Evolutionary conservation across 1,140 invertebrate species (phyloP), one percentile per base, ranked within the genome.

Genomic region (Ephestia elutella): DNA sequence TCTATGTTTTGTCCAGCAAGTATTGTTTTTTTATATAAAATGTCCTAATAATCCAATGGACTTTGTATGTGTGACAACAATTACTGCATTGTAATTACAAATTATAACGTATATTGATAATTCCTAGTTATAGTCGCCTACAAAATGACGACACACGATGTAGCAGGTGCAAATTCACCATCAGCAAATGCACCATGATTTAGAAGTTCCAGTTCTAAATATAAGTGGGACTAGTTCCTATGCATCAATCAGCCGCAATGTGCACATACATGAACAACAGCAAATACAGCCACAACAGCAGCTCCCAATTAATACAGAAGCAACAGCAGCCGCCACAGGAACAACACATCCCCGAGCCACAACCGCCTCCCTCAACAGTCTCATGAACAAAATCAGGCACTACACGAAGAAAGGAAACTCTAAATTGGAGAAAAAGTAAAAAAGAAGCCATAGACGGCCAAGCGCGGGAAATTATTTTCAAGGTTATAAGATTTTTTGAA

Each of bases 401-500:
- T 32, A 11, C 63, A 51, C 10, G 57, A 75, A 30, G 66, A 78
- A 3, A 21, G 59, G 15, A 81, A 81, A 67, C 72, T n/a, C 73
- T 5, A 75, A 73, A 56, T 17, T 62, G 4, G 79, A 84, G 5
- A 84, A 86, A 59, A 86, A 87, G 54, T n/a, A 86, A 86, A 57
- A 86, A 85, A 44, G 83, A 87, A 59, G 82, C 85, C 0, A 86
- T 87, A 48, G 85, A 86, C 54, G 83, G 82, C 0, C 83, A 87
- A 71, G 85, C 85, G 2, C 66, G 80, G 17, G 85, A 87, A 66
- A 79, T 87, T 5, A 87, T 87, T 38, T 86, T 75, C 51, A 86
- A 85, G 69, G 85, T 87, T 9, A 87, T 87, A 10, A 87, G 86
- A 53, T 87, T 87, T 56, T 87, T 87, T 59, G 85, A 87, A 56